Conservation (phyloP, 1,140 invertebrate species). For the Macrosteles quadrilineatus region DNA sequence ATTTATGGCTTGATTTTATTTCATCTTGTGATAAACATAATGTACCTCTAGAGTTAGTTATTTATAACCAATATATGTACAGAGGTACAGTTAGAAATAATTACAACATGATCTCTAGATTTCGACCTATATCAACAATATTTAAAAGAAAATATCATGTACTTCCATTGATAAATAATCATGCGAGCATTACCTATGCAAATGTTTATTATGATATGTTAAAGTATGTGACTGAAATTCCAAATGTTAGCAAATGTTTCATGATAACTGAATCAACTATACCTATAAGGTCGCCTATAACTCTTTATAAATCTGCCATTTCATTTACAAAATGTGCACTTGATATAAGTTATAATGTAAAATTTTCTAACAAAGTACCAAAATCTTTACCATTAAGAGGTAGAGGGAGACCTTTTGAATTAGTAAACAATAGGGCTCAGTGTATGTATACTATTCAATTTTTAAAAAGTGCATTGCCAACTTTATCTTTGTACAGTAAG, state of each 20-base stretch:
- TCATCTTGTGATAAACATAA: not conserved
- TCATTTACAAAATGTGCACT: not conserved
- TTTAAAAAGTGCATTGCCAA: not conserved
- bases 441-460: not conserved
- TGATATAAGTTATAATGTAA: constrained; percentile 11
- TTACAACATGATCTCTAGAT: not conserved
- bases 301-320: not conserved
- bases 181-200: not conserved
- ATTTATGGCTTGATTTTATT: not conserved
- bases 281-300: not conserved
- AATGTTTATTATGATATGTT: constrained; percentile 9
- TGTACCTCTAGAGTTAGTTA: constrained; percentile 8
- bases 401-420: not conserved
- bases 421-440: constrained; percentile 1
- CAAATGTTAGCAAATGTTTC: not conserved
- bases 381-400: not conserved
- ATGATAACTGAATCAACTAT: not conserved
- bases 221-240: not conserved
- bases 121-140: not conserved
- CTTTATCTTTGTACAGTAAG: not conserved
- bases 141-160: not conserved
- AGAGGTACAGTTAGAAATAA: not conserved
- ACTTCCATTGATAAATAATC: not conserved
- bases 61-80: constrained; percentile 4
- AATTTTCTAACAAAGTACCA: not conserved